A percentile compares a stretch with the other conserved stretches of the same genome.
These are phyloP conservation scores for Beris chalybata DNA, from an alignment of 2,888 invertebrate genomes.

Conservation along the genomic window DNA sequence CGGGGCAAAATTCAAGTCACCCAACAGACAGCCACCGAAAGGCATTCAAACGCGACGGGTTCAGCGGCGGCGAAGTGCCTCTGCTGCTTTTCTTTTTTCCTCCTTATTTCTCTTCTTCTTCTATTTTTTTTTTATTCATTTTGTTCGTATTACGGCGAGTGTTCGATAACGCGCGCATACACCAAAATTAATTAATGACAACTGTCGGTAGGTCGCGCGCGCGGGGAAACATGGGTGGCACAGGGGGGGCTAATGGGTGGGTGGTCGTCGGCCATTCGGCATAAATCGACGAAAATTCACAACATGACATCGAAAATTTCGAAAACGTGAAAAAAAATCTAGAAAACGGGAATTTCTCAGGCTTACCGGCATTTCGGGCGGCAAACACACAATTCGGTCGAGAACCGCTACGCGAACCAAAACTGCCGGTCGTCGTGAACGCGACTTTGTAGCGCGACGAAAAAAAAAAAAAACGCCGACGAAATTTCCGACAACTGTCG, in stretches of 20 bases:
- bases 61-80: neutral
- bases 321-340: no score
- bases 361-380: no score
- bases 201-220: slow-evolving; percentile 8
- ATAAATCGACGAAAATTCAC: no score
- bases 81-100: neutral
- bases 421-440: no score
- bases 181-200: slow-evolving; percentile 43
- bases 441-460: no score
- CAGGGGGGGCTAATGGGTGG: slow-evolving; percentile 15
- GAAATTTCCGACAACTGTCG: slow-evolving; percentile 32
- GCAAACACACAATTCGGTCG: no score
- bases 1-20: neutral
- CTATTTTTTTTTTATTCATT: slow-evolving; percentile 16
- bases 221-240: no score
- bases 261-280: slow-evolving; percentile 1
- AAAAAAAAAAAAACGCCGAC: no score
- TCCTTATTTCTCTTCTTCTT: slow-evolving; percentile 9
- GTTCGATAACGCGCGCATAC: slow-evolving; percentile 44
- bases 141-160: slow-evolving; percentile 25
- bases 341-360: neutral
- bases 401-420: no score
- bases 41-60: neutral
- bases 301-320: no score
- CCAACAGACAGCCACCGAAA: neutral